Base-by-base conservation (phyloP, 2,113 vertebrate genomes). In the Mola mola region DNA sequence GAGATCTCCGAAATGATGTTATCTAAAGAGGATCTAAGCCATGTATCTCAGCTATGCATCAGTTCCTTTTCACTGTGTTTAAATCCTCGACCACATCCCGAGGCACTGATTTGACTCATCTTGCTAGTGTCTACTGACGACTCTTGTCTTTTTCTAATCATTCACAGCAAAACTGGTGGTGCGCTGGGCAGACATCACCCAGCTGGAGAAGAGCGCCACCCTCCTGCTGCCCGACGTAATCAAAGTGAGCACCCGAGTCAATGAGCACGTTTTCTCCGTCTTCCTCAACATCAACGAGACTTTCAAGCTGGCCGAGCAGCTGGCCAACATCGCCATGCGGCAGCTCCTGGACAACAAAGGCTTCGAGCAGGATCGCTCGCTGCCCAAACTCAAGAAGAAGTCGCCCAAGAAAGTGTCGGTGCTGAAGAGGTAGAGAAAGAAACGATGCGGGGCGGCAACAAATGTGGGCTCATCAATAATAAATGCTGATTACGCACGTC, bases 231-330 rank as follows among this genome's bases (percentile, higher is more conserved):
- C 97, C 0, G 95, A 98, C 3, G 92, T 89, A 61, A 96, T 99
- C 86, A 95, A 95, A 84, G 96, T 97, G 82, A 97, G 94, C 93
- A 98, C 96, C 1, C 93, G 96, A 56, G 80, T 89, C 74, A 93
- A 92, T 1, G 94, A 96, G 68, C 94, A 95, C 63, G 92, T 96
- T 87, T 99, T 99, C 90, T 98, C 96, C 0, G 95, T 99, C 25
- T 98, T 99, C 86, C 95, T 98, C 75, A 98, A 96, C 89, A 96
- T 99, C 90, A 94, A 86, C 1, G 97, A 99, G 90, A 98, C 97
- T 8, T 98, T 99, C 87, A 97, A 98, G 76, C 72, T 99, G 8
- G 98, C 98, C 78, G 97, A 98, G 56, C 97, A 98, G 89, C 94
- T 99, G 53, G 97, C 96, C 73, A 98, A 98, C 88, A 98, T 99